Evolutionary conservation across 2,797 vertebrate species (phyloP), one percentile per base, ranked within the genome.

Genomic region (Trematomus bernacchii): DNA sequence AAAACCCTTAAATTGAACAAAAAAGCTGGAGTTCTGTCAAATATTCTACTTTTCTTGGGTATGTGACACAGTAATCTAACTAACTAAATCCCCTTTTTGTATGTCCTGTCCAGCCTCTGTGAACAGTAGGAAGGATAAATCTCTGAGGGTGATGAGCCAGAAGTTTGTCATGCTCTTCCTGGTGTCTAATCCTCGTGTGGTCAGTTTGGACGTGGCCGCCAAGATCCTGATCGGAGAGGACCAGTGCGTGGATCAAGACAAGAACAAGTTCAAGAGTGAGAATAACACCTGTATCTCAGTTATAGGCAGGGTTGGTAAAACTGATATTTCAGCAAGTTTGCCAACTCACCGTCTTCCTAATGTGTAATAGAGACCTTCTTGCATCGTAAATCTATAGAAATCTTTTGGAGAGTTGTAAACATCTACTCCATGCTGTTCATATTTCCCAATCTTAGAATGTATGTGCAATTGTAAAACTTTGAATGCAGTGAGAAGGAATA

Each of bases 251-350:
- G 96, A 97, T 83, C 93, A 96, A 44, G 97, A 99, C 94, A 98
- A 97, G 95, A 98, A 95, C 95, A 99, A 99, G 90, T 97, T 98
- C 90, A 99, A 99, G 94, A 99, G 98, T 99, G 94, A 98, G 98
- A 95, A 4, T 12, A 12, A 7, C 27, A 18, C 3, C 51, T 9
- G 10, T 44, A 9, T 48, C 10, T 51, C 27, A 54, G 18, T 47
- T 11, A 46, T 43, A 6, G 6, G 50, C 15, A 13, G 52, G 3
- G 21, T 54, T 48, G 33, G 47, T 50, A 18, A 12, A 40, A 40
- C 33, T 58, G 10, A 11, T 37, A n/a, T 40, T 15, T 44, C 9
- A 52, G 23, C 16, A 23, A 3, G 15, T 52, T 65, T 40, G 13
- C 40, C 1, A 6, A 53, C 6, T 11, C 30, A 19, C 16, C 13